Percentiles rank a stretch among this genome's conserved stretches.
Conservation (phyloP, 2,797 vertebrate genomes). For the Notoglanidium macrostoma region DNA sequence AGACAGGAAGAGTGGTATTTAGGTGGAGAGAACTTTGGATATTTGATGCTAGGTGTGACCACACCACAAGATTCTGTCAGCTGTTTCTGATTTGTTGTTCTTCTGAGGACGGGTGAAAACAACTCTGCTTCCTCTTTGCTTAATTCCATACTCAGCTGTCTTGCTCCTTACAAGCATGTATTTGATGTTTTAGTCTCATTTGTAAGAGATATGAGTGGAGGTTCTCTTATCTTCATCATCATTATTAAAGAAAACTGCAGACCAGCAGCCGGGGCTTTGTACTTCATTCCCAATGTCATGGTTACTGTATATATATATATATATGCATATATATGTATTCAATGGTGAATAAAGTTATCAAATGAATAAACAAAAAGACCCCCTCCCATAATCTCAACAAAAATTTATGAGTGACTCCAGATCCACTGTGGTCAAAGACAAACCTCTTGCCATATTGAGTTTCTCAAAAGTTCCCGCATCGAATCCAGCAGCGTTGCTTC, state of each 20-base stretch:
- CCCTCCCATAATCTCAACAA: slow-evolving; percentile 26
- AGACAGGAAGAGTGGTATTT: slow-evolving; percentile 49
- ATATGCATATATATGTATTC: too few relatives aligned
- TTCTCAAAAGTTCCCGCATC: slow-evolving; percentile 39
- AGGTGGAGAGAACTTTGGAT: slow-evolving; percentile 45
- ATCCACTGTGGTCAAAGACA: slow-evolving; percentile 26
- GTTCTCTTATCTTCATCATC: not conserved
- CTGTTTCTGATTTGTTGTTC: slow-evolving; percentile 56
- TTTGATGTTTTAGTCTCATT: not conserved
- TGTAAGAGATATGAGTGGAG: not conserved
- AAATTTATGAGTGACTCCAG: slow-evolving; percentile 17
- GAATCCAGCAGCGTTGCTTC: slow-evolving; percentile 31
- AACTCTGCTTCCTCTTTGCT: slow-evolving; percentile 6
- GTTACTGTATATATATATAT: not conserved
- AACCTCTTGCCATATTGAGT: slow-evolving; percentile 34
- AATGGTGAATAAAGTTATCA: slow-evolving; percentile 1
- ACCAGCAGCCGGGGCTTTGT: not conserved
- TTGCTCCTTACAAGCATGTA: not conserved
- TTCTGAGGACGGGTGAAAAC: slow-evolving; percentile 27
- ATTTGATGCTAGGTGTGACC: slow-evolving; percentile 56
- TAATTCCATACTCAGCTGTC: slow-evolving; percentile 6
- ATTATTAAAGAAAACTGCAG: slow-evolving; percentile 5
- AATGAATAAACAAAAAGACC: slow-evolving; percentile 12
- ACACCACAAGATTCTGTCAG: slow-evolving; percentile 47
- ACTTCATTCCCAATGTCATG: not conserved